Conservation (phyloP, 2,113 vertebrate species). For the Fulica atra region DNA sequence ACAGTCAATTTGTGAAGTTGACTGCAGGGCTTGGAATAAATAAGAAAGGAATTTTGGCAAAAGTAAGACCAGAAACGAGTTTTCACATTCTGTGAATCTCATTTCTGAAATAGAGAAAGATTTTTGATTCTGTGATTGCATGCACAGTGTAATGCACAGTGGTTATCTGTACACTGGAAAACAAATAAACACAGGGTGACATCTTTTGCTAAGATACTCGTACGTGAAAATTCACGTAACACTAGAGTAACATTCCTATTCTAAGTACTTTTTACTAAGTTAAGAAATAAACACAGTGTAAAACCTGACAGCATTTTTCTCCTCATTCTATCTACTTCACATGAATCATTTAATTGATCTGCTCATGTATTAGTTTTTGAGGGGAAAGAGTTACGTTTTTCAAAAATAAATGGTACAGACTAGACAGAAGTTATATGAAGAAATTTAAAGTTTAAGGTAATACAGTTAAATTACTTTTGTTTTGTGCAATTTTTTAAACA, state of each 20-base stretch:
- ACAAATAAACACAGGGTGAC: background rate
- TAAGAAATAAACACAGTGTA: background rate
- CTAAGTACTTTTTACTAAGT: background rate
- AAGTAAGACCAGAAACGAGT: background rate
- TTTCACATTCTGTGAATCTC: background rate
- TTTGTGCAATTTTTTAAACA: background rate
- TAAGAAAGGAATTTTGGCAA: background rate
- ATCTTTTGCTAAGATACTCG: background rate
- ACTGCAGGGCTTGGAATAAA: background rate
- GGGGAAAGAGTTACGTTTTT: background rate
- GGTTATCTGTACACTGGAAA: background rate
- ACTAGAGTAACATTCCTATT: background rate
- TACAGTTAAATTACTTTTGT: background rate
- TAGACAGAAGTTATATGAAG: slow-evolving; percentile 33
- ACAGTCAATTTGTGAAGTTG: background rate
- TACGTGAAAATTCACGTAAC: background rate
- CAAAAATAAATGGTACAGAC: background rate
- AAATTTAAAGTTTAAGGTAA: slow-evolving; percentile 47
- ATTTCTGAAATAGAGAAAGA: background rate
- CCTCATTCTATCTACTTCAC: background rate
- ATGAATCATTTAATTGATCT: background rate
- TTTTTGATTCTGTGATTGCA: background rate
- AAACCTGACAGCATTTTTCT: background rate
- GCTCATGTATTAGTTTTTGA: background rate
- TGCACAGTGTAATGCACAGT: background rate